phyloP scores from a whole-genome alignment of 2,797 vertebrate genomes.

The Muraenolepis orangiensis region DNA sequence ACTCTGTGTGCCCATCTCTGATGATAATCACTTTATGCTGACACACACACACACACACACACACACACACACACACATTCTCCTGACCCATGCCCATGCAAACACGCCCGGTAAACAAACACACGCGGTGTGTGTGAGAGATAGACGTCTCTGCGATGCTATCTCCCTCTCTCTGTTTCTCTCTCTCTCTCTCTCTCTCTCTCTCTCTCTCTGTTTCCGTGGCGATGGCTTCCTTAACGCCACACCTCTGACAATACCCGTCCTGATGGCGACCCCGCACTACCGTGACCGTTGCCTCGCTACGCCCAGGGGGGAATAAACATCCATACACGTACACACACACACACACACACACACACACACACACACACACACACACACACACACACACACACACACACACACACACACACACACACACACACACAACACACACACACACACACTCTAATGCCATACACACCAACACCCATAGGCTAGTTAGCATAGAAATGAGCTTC shows the following conservation, averaged over 20 bases:
- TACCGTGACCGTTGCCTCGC: neutral
- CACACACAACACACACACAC: neutral
- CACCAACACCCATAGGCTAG: neutral
- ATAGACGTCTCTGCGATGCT: neutral
- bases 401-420: neutral
- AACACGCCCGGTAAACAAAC: neutral
- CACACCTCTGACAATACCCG: neutral
- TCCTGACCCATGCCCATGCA: neutral
- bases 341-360: neutral
- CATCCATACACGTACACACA: neutral
- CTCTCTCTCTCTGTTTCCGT: neutral
- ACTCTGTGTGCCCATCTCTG: neutral
- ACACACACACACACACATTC: neutral
- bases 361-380: neutral
- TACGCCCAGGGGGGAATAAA: neutral
- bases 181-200: neutral
- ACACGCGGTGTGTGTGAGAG: neutral
- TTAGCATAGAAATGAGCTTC: neutral
- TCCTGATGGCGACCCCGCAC: neutral
- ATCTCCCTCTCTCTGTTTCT: neutral
- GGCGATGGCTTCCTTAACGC: neutral
- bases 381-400: neutral
- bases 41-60: neutral
- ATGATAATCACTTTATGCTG: neutral
- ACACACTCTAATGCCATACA: no score